These are phyloP conservation scores for Trichacis sp. DNA, from an alignment of 2,888 invertebrate species.

Conservation along the genomic window DNA sequence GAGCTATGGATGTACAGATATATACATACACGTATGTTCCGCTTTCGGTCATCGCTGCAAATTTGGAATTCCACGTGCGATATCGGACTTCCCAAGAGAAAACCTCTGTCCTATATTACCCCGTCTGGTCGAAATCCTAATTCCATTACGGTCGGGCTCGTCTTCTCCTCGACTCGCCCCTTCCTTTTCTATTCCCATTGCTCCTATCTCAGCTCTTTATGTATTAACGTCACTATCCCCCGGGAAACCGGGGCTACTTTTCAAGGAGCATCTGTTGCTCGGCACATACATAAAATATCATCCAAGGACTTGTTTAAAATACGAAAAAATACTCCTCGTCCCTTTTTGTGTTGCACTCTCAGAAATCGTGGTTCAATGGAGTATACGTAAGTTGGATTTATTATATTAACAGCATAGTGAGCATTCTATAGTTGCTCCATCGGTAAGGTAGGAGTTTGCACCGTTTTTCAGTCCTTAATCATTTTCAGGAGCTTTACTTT, in stretches of 20 bases:
- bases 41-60: constrained; percentile 25
- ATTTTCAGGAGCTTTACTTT: too few species aligned
- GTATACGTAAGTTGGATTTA: too few species aligned
- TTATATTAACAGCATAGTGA: too few species aligned
- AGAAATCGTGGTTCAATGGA: too few species aligned
- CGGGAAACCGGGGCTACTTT: constrained; percentile 24
- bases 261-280: constrained; percentile 39
- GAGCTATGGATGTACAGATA: background rate
- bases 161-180: constrained; percentile 19
- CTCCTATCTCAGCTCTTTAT: constrained; percentile 33
- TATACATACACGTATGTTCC: constrained; percentile 9
- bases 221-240: constrained; percentile 32
- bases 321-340: too few species aligned
- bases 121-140: constrained; percentile 38
- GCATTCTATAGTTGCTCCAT: too few species aligned
- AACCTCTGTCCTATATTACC: constrained; percentile 28
- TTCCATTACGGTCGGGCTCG: constrained; percentile 35
- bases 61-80: constrained; percentile 37
- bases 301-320: too few species aligned
- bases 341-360: too few species aligned
- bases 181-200: too few species aligned
- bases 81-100: constrained; percentile 22
- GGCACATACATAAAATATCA: constrained; percentile 18
- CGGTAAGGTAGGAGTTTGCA: too few species aligned
- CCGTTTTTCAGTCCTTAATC: too few species aligned